Base-by-base conservation (phyloP, 2,113 vertebrate genomes). In the Argyrosomus japonicus region DNA sequence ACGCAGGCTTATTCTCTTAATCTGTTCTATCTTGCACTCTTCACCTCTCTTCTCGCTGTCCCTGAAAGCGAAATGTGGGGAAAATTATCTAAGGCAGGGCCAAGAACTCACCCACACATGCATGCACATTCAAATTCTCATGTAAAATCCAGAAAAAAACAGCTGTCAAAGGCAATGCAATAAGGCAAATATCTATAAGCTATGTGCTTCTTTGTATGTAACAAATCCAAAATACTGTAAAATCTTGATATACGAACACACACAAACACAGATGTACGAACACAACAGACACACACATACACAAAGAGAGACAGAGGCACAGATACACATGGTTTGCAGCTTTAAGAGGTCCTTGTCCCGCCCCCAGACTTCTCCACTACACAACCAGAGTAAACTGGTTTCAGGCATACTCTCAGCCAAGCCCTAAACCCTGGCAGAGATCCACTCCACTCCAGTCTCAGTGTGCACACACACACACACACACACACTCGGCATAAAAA, bases 351-450 rank as follows among this genome's bases (percentile, higher is more conserved):
- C 62, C 77, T 81, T 54, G 89, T 93, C 92, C 93, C 94, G 77
- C 93, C 93, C 90, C 87, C 91, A 79, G 89, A 89, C 89, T 90
- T 92, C 91, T 90, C 85, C 85, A 80, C 93, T 94, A 88, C 87
- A 93, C 89, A 96, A 95, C 95, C 95, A 95, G 95, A 95, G 89
- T 92, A 92, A 96, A 96, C 95, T 95, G 95, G 95, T 96, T 96
- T 95, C 90, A 94, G 91, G 92, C 83, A 76, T 91, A 91, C 91
- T 91, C 88, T 92, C 91, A 95, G 95, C 95, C 95, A 95, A 95
- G 94, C 93, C 94, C 91, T 92, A 84, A 93, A 88, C 90, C 86
- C 91, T 95, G 93, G 95, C 94, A 92, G 75, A 88, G 75, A 83
- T 91, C 89, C 87, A 91, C 92, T 81, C 53, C 8, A 54, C n/a